phyloP scores from a whole-genome alignment of 2,797 vertebrate genomes.

The Poeciliopsis paucimaculata region DNA sequence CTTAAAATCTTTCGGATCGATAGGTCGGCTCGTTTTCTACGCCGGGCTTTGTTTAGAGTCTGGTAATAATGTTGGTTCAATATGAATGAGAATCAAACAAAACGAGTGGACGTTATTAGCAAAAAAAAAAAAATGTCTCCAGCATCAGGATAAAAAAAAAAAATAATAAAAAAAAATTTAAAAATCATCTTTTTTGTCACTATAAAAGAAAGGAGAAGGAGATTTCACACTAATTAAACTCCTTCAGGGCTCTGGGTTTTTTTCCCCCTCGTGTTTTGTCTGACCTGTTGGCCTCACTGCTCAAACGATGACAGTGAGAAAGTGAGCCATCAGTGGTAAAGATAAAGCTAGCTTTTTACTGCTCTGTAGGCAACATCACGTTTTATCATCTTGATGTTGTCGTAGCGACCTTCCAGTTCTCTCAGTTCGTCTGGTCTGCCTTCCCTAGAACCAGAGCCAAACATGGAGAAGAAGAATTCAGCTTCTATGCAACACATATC shows the following conservation, averaged over 20 bases:
- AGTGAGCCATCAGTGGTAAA: constrained; percentile 21
- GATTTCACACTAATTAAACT: constrained; percentile 4
- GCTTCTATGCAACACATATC: too few relatives aligned
- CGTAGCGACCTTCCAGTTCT: too few relatives aligned
- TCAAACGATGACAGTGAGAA: constrained; percentile 61
- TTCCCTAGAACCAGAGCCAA: too few relatives aligned
- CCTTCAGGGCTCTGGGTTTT: not conserved
- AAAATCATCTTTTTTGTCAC: not conserved
- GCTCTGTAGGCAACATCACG: not conserved
- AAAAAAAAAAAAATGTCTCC: not conserved
- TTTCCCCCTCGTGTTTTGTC: not conserved
- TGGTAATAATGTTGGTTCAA: not conserved
- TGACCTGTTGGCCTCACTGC: constrained; percentile 59
- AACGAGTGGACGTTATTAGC: not conserved
- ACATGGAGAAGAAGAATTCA: too few relatives aligned
- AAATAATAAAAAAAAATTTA: too few relatives aligned
- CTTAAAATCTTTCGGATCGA: not conserved
- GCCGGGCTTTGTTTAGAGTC: not conserved
- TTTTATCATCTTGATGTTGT: not conserved
- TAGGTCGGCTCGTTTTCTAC: not conserved
- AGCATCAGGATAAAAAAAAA: not conserved
- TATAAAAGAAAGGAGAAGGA: not conserved
- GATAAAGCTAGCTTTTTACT: not conserved
- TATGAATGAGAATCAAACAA: not conserved
- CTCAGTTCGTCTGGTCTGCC: too few relatives aligned